These are phyloP conservation scores for Carassius carassius DNA, from an alignment of 2,113 vertebrate species.

Conservation along the genomic window DNA sequence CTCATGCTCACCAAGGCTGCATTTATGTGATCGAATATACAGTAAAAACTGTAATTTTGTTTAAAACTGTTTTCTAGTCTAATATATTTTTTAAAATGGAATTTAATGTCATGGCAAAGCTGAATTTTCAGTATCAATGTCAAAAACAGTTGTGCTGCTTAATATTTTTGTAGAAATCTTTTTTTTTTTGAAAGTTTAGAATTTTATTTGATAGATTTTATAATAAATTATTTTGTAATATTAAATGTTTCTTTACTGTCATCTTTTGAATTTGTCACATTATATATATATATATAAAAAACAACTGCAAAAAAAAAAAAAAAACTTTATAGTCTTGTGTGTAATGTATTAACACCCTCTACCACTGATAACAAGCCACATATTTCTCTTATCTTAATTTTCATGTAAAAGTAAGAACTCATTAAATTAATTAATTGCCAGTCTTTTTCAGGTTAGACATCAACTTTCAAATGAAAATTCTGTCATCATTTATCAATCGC, in stretches of 20 bases:
- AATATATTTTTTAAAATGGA: no score
- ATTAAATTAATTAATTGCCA: neutral
- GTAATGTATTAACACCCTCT: neutral
- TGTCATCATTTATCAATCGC: neutral
- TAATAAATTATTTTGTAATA: no score
- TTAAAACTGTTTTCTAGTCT: no score
- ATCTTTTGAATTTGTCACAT: no score
- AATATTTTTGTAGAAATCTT: no score
- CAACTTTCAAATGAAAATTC: neutral
- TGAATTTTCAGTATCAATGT: neutral
- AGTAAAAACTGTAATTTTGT: neutral
- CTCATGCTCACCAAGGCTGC: neutral
- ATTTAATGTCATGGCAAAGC: no score
- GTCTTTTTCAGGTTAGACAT: neutral
- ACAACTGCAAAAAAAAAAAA: no score
- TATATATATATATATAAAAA: no score
- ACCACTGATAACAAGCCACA: neutral
- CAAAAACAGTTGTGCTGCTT: neutral
- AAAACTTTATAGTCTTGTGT: neutral
- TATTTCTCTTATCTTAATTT: no score
- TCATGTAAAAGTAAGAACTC: neutral
- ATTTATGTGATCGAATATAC: neutral
- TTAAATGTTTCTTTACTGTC: no score
- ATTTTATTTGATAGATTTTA: no score
- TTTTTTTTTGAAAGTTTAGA: no score